Percentiles rank a stretch among this genome's conserved stretches.
These are phyloP conservation scores for Ornithorhynchus anatinus DNA, from an alignment of 2,113 vertebrate genomes.

Conservation along the genomic window DNA sequence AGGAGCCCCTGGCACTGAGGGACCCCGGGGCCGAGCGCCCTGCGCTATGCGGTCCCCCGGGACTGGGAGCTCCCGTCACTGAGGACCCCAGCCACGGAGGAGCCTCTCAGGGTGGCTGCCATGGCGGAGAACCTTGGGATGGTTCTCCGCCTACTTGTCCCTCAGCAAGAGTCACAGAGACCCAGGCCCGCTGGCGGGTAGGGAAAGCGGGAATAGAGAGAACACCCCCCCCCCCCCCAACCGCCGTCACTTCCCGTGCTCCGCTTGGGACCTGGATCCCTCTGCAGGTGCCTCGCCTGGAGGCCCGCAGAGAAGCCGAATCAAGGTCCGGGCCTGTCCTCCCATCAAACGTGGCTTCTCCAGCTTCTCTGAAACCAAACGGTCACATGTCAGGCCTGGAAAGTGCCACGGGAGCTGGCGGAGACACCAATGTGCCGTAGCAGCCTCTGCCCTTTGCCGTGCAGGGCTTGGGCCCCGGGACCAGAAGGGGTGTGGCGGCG, in stretches of 20 bases:
- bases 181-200: conserved; percentile 29
- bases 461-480: conserved; percentile 61
- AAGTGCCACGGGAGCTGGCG: conserved; percentile 28
- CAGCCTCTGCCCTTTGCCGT: conserved; percentile 64
- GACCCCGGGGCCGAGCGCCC: too few relatives aligned
- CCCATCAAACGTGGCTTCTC: conserved; percentile 58
- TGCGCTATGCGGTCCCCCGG: too few relatives aligned
- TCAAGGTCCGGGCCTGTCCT: too few relatives aligned
- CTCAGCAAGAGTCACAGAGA: conserved; percentile 21
- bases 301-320: conserved; percentile 21
- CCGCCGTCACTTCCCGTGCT: neutral
- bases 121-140: too few relatives aligned
- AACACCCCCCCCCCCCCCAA: neutral
- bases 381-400: conserved; percentile 27
- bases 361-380: conserved; percentile 56
- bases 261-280: neutral
- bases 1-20: too few relatives aligned
- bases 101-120: too few relatives aligned
- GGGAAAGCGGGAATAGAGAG: conserved; percentile 13
- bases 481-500: conserved; percentile 50
- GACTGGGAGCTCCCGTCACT: too few relatives aligned
- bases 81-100: too few relatives aligned
- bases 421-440: conserved; percentile 54
- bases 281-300: neutral
- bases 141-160: conserved; percentile 43